Conservation (phyloP, 64 coral and sea anemone genomes). For the Stichodactyla helianthus region DNA sequence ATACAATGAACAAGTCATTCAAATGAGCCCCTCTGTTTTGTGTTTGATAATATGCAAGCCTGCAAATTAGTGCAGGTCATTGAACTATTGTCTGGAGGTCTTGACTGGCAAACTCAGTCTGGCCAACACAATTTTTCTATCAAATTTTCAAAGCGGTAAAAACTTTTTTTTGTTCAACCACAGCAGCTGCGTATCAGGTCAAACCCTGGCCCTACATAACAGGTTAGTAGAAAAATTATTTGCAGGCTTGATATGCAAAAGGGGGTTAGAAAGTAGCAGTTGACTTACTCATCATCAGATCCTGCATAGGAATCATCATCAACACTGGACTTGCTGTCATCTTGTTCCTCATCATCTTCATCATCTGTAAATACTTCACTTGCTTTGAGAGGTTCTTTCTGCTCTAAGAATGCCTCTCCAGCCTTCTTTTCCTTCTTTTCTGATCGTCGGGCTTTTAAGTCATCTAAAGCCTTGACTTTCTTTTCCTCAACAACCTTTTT, state of each 20-base stretch:
- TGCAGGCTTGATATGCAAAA: neutral
- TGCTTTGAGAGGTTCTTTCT: conserved; percentile 84
- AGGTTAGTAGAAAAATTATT: too few species aligned
- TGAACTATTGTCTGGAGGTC: too few species aligned
- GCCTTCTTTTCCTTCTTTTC: conserved; percentile 91
- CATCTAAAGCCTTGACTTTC: conserved; percentile 92
- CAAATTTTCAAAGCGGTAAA: too few species aligned
- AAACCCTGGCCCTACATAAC: too few species aligned
- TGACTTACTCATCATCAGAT: conserved; percentile 92
- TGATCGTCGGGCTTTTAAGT: conserved; percentile 79
- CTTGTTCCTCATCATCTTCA: conserved; percentile 94
- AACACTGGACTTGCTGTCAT: conserved; percentile 81
- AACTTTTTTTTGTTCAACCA: too few species aligned
- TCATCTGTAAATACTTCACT: conserved; percentile 98
- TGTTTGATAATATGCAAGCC: too few species aligned
- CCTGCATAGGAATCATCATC: conserved; percentile 76
- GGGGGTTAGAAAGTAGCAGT: neutral
- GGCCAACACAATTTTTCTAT: too few species aligned
- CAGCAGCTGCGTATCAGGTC: too few species aligned
- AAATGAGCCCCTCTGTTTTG: too few species aligned
- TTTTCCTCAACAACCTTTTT: conserved; percentile 92
- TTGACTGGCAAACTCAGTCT: too few species aligned
- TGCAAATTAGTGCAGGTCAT: too few species aligned
- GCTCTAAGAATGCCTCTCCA: conserved; percentile 74
- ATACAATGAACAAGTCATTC: too few species aligned